Evolutionary conservation across 2,888 invertebrate genomes (phyloP).

Genomic region (Lasioglossum calceatum): DNA sequence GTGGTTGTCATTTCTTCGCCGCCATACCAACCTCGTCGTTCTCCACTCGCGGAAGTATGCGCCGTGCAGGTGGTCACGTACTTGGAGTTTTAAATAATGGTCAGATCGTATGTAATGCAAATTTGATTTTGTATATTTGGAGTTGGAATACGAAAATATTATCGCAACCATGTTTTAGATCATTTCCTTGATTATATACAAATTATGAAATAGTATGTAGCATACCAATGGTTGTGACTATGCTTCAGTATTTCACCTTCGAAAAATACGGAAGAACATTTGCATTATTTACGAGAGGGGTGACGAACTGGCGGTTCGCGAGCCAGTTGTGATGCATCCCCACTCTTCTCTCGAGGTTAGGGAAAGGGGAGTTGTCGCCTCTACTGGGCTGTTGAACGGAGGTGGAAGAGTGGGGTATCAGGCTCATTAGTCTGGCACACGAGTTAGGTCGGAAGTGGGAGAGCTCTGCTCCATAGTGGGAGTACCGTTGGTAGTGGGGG

Average conservation of each 20-base stretch:
- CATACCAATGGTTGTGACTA: background rate
- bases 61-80: background rate
- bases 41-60: background rate
- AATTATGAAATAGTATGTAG: background rate
- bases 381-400: too few relatives aligned
- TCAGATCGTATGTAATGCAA: background rate
- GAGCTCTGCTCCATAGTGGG: too few relatives aligned
- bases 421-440: too few relatives aligned
- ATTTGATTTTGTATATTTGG: background rate
- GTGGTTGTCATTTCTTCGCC: conserved; percentile 53
- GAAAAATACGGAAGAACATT: background rate
- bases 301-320: too few relatives aligned
- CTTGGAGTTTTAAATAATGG: background rate
- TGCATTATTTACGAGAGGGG: background rate
- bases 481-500: too few relatives aligned
- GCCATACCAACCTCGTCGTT: conserved; percentile 67
- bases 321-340: too few relatives aligned
- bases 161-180: background rate
- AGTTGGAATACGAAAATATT: background rate
- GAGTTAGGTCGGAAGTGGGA: too few relatives aligned
- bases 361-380: too few relatives aligned
- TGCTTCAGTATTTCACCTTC: background rate
- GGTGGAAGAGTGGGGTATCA: too few relatives aligned
- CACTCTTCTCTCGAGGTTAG: too few relatives aligned
- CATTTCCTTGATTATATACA: background rate